A percentile compares a stretch with the other conserved stretches of the same genome.
These are phyloP conservation scores for Tragopan temminckii DNA, from an alignment of 2,797 vertebrate genomes.

Conservation along the genomic window DNA sequence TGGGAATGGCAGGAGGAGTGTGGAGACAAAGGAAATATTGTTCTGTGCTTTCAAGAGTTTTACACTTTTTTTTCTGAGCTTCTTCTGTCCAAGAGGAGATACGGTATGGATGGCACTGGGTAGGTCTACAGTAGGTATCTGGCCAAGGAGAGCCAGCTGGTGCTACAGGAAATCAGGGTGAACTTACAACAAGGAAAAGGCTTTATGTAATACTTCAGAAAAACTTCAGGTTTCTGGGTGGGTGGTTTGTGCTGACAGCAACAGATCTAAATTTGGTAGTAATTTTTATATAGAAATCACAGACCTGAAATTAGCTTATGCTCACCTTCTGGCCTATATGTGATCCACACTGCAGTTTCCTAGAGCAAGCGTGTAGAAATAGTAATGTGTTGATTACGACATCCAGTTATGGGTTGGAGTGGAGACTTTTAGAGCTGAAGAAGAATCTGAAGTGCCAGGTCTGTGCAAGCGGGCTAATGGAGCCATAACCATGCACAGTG, in stretches of 20 bases:
- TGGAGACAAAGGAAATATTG: neutral
- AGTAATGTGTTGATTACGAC: neutral
- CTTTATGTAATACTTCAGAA: neutral
- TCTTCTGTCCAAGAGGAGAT: neutral
- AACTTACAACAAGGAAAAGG: neutral
- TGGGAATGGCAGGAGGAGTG: neutral
- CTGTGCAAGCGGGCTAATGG: neutral
- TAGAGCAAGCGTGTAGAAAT: neutral
- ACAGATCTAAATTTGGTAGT: conserved; percentile 1
- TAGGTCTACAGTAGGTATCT: neutral
- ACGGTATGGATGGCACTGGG: neutral
- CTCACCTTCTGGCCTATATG: neutral
- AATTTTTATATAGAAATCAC: conserved; percentile 22
- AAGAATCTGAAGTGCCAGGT: neutral
- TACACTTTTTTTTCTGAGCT: neutral
- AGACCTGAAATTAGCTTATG: conserved; percentile 29
- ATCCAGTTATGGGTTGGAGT: neutral
- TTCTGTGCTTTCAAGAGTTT: neutral
- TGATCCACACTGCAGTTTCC: neutral
- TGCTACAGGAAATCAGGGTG: neutral
- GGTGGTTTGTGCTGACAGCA: conserved; percentile 52
- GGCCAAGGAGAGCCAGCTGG: neutral
- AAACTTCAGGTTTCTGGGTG: conserved; percentile 11
- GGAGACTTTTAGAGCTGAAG: neutral
- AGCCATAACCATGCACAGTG: neutral